Evolutionary conservation across 2,113 vertebrate species (phyloP), one percentile per base, ranked within the genome.

Genomic region (Nothobranchius kuhntae): DNA sequence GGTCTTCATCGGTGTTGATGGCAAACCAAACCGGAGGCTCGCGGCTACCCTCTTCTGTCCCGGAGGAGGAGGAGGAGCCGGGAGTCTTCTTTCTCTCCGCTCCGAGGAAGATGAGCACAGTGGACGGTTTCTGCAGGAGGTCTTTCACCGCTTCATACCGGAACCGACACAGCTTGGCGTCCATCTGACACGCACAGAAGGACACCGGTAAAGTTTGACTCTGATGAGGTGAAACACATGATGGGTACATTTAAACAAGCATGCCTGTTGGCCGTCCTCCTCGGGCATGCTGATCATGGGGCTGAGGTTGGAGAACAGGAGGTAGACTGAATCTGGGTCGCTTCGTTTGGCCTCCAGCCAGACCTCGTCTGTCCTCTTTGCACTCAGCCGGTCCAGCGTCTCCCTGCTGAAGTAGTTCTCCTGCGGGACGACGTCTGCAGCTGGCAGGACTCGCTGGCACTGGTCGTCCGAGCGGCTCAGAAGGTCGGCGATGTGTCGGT

Each of bases 11-110:
- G 4, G 94, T 71, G 82, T 87, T 87, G 44, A 99, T 62, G 65
- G 95, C 96, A 84, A 98, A 99, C 96, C 97, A 99, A 11, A 94
- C 95, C 40, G 94, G 74, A 46, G 94, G 82, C 1, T 90, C 91
- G 79, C 89, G 0, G 21, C 36, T 74, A 0, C 12, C 21, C 14
- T 42, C 72, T 12, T n/a, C 12, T 0, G 68, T 84, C 52, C 82
- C 83, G 52, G 71, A 51, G 4, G 66, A 51, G 21, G 69, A 51
- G 9, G 61, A 56, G 1, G 14, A 65, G 21, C 77, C 53, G 17
- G 24, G 56, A 44, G 2, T 38, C 44, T 69, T 65, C 67, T 85
- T 88, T 75, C 90, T 92, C 76, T 98, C 95, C n/a, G 94, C 93
- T 61, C 98, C 97, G 17, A 99, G 92, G 85, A 98, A 99, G 86